phyloP scores from a whole-genome alignment of 1,140 invertebrate species.

The Papilio polytes region DNA sequence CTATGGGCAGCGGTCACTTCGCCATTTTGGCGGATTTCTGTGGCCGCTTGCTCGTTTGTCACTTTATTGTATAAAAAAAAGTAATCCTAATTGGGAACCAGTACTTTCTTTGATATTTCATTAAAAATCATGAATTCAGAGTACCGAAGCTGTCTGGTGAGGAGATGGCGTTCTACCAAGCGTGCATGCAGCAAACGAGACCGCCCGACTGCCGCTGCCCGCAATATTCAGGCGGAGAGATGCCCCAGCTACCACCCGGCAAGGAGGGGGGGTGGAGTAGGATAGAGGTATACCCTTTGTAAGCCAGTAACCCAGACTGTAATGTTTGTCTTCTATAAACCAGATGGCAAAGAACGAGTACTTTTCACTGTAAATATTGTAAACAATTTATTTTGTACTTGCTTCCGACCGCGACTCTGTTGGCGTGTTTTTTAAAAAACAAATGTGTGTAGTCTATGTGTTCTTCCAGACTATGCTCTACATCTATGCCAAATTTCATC shows the following conservation, averaged over 20 bases:
- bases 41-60: too few relatives aligned
- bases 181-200: slow-evolving; percentile 70
- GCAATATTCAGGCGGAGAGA: slow-evolving; percentile 64
- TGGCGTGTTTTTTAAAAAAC: too few relatives aligned
- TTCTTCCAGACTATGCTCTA: too few relatives aligned
- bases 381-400: too few relatives aligned
- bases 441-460: too few relatives aligned
- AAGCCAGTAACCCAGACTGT: not conserved
- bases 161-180: slow-evolving; percentile 73
- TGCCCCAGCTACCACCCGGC: slow-evolving; percentile 64
- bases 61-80: too few relatives aligned
- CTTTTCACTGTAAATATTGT: not conserved
- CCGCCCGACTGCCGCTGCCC: slow-evolving; percentile 74
- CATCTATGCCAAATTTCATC: too few relatives aligned
- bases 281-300: slow-evolving; percentile 62
- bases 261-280: slow-evolving; percentile 75
- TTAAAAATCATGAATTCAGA: slow-evolving; percentile 45
- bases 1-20: too few relatives aligned
- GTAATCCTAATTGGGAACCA: not conserved
- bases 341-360: not conserved
- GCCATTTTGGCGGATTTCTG: too few relatives aligned
- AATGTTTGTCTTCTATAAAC: not conserved
- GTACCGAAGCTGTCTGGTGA: slow-evolving; percentile 61
- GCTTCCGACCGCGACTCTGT: too few relatives aligned
- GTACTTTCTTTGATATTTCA: not conserved